Conservation (phyloP, 2,888 invertebrate species). For the Heliconius charithonia region DNA sequence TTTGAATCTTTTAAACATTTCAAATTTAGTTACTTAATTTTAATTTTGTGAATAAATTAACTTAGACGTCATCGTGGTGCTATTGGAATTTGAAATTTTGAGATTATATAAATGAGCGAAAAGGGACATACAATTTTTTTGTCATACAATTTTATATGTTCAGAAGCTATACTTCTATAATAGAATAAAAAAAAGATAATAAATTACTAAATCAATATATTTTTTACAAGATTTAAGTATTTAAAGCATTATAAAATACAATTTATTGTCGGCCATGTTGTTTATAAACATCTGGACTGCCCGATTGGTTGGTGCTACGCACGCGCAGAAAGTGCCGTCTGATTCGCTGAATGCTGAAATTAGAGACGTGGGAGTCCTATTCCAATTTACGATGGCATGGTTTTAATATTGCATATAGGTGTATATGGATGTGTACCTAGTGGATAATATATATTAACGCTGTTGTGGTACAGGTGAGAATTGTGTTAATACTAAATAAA, state of each 20-base stretch:
- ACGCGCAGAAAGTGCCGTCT: constrained; percentile 56
- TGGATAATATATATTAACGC: too few relatives aligned
- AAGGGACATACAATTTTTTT: too few relatives aligned
- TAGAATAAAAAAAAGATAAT: background rate
- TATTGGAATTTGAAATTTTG: background rate
- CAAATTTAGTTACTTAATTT: background rate
- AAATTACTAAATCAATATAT: background rate
- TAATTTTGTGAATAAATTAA: background rate
- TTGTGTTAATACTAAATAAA: too few relatives aligned
- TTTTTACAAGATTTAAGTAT: background rate
- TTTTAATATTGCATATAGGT: constrained; percentile 6
- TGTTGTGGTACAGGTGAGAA: too few relatives aligned
- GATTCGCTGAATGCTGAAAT: constrained; percentile 70
- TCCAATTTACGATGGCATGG: constrained; percentile 31
- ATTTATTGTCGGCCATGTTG: constrained; percentile 58
- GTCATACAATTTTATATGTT: too few relatives aligned
- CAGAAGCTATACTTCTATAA: background rate
- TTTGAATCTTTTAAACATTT: background rate
- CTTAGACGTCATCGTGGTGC: background rate
- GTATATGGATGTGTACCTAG: background rate
- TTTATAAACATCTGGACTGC: constrained; percentile 54
- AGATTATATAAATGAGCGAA: background rate
- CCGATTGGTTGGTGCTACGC: constrained; percentile 61
- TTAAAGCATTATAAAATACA: constrained; percentile 2
- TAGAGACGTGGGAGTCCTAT: constrained; percentile 57